phyloP scores from a whole-genome alignment of 2,113 vertebrate species.

The Nothoprocta perdicaria region DNA sequence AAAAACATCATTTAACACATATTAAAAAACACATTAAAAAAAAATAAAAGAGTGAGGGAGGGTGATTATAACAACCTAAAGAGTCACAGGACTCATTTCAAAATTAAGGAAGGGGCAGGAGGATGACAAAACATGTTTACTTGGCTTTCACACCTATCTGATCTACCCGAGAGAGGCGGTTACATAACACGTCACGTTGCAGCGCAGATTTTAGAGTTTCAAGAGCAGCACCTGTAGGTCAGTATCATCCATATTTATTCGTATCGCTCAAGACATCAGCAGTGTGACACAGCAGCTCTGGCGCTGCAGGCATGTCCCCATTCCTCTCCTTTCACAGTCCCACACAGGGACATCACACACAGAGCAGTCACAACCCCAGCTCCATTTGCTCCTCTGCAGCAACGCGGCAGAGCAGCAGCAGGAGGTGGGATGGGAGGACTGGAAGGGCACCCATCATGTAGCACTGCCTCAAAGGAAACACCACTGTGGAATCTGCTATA shows the following conservation, averaged over 20 bases:
- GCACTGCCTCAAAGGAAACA: background rate
- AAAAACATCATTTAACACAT: background rate
- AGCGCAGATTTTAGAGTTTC: background rate
- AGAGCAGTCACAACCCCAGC: background rate
- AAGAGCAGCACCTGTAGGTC: background rate
- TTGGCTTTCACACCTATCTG: background rate
- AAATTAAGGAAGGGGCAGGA: background rate
- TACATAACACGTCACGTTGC: rapidly evolving
- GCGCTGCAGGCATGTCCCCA: background rate
- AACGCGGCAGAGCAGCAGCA: rapidly evolving
- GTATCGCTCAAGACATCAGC: background rate
- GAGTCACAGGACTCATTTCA: background rate
- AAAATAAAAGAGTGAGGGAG: background rate
- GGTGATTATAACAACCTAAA: rapidly evolving
- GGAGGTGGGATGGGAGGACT: background rate
- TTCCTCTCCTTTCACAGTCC: background rate
- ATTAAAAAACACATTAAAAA: background rate
- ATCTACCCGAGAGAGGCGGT: too few relatives aligned
- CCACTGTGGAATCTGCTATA: background rate
- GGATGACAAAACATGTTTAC: rapidly evolving
- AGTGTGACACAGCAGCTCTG: background rate
- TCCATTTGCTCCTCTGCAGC: background rate
- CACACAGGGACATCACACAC: rapidly evolving
- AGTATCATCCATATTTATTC: rapidly evolving
- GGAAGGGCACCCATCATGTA: background rate